Evolutionary conservation across 2,797 vertebrate species (phyloP), one percentile per base, ranked within the genome.

Genomic region (Emydoidea blandingii): DNA sequence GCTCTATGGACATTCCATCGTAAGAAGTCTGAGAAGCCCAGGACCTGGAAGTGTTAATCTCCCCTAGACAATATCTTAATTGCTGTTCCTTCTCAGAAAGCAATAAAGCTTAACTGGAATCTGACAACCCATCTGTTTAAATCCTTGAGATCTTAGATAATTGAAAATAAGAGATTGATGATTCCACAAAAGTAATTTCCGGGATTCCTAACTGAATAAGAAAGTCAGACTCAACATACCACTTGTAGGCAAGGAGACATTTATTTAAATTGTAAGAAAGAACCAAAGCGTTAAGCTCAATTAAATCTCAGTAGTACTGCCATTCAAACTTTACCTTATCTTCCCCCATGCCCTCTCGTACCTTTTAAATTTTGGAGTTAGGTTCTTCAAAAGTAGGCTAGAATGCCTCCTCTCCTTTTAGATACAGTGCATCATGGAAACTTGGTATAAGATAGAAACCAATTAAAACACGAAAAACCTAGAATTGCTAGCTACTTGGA

Each of bases 51-150:
- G 29, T 15, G 65, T 93, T 93, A 95, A 88, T 65, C 37, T 56
- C 79, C 23, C 72, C 87, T 90, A 54, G 85, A 92, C 79, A 94
- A 87, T 89, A 85, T 87, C 59, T 91, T 96, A 85, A 95, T 97
- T 96, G 86, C 44, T 83, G 23, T 49, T 88, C 59, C 53, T 96
- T 90, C 87, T 41, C 79, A 68, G 47, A 91, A 76, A 96, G 93
- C 83, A 96, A 88, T 83, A 94, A 97, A 94, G 80, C 79, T 92
- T 96, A 59, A 78, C 93, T 93, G 95, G 74, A 91, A 97, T 96
- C 59, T 95, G 95, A 96, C 81, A 92, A 47, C 83, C 82, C 87
- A 93, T 97, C 79, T 94, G 81, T 89, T 88, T 85, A 29, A 62
- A 74, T 93, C 83, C 62, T 54, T 79, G 79, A 54, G 79, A 85